A percentile compares a stretch with the other conserved stretches of the same genome.
Evolutionary conservation across 2,888 invertebrate genomes (phyloP).

Genomic region (Eilema caniola): DNA sequence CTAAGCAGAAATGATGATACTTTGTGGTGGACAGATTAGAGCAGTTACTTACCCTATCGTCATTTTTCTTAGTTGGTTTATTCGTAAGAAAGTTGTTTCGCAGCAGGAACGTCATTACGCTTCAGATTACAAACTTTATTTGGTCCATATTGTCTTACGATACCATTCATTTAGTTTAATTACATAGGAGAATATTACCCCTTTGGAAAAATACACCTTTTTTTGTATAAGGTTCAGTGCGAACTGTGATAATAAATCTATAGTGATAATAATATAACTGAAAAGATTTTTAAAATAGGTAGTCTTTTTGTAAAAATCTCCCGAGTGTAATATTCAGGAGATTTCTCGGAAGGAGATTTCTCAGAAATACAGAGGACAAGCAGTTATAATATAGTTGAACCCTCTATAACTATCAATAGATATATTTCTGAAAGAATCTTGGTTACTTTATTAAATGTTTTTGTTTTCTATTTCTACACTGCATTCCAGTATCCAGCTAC

Average conservation of each 20-base stretch:
- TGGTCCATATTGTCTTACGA: not conserved
- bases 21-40: too few relatives aligned
- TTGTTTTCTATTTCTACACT: too few relatives aligned
- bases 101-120: constrained; percentile 88
- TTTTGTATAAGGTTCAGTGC: not conserved
- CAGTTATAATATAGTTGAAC: too few relatives aligned
- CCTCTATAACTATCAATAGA: too few relatives aligned
- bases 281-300: not conserved
- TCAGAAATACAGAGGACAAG: too few relatives aligned
- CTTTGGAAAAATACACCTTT: not conserved
- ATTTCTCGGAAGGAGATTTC: too few relatives aligned
- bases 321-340: too few relatives aligned
- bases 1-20: too few relatives aligned
- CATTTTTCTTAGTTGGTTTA: not conserved
- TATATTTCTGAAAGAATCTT: too few relatives aligned
- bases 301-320: too few relatives aligned
- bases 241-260: not conserved
- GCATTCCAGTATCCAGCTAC: too few relatives aligned
- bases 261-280: not conserved
- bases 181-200: not conserved
- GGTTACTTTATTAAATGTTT: too few relatives aligned
- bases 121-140: not conserved
- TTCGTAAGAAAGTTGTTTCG: constrained; percentile 5
- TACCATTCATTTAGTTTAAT: not conserved
- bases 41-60: constrained; percentile 7